phyloP scores from a whole-genome alignment of 2,113 vertebrate species.

The Petrocephalus microphthalmus region DNA sequence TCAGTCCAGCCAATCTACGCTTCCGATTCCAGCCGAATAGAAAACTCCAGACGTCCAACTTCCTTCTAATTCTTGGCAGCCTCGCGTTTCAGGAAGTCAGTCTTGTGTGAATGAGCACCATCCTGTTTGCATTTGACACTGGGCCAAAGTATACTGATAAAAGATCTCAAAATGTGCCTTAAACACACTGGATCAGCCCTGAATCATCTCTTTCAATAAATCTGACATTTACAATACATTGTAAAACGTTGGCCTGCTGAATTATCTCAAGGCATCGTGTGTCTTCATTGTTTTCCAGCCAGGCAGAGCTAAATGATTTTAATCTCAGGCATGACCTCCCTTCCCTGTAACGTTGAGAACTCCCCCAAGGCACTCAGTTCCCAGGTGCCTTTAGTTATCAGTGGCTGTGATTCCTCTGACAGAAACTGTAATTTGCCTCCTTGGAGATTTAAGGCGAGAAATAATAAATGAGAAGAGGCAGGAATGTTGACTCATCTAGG shows the following conservation, averaged over 20 bases:
- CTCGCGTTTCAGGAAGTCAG: constrained; percentile 71
- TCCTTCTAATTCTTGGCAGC: constrained; percentile 62
- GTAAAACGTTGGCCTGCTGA: neutral
- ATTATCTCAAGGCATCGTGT: neutral
- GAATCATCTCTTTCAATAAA: neutral
- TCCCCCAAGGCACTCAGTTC: neutral
- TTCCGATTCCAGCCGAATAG: constrained; percentile 18
- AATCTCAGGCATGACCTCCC: neutral
- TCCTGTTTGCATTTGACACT: constrained; percentile 69
- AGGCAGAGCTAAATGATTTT: neutral
- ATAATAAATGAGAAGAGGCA: neutral
- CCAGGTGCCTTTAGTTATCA: neutral
- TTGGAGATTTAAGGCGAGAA: neutral
- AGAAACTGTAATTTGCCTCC: neutral
- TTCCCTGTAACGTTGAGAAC: neutral
- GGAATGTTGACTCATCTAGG: neutral
- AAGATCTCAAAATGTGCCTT: constrained; percentile 37
- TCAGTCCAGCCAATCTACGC: constrained; percentile 4
- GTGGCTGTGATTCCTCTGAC: neutral
- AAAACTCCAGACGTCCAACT: constrained; percentile 65
- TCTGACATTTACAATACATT: neutral
- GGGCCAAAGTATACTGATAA: constrained; percentile 56
- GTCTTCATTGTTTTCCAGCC: neutral
- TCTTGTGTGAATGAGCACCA: constrained; percentile 70
- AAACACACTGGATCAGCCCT: neutral